phyloP scores from a whole-genome alignment of 2,797 vertebrate species.

The Arrhamphus sclerolepis region DNA sequence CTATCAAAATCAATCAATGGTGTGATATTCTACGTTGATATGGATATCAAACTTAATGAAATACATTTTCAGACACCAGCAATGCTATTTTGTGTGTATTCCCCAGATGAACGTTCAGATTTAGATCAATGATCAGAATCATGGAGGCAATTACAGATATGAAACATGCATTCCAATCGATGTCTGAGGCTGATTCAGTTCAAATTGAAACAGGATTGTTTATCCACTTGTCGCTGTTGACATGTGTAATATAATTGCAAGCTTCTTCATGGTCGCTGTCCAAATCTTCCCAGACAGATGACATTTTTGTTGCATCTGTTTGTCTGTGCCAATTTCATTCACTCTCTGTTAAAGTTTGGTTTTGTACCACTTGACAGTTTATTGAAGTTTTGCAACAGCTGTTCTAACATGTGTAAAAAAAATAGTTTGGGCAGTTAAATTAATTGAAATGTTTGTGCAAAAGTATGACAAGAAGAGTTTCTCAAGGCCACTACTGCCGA shows the following conservation, averaged over 20 bases:
- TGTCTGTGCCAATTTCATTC: slow-evolving; percentile 69
- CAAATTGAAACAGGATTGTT: slow-evolving; percentile 65
- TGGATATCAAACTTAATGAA: slow-evolving; percentile 50
- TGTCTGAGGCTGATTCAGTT: slow-evolving; percentile 63
- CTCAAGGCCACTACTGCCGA: slow-evolving; percentile 5
- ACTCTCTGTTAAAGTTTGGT: slow-evolving; percentile 54
- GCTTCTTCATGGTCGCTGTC: slow-evolving; percentile 66
- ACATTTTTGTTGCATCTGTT: slow-evolving; percentile 64
- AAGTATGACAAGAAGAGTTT: no score
- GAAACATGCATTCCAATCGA: slow-evolving; percentile 65
- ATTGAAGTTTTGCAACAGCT: slow-evolving; percentile 67
- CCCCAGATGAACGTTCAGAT: slow-evolving; percentile 48
- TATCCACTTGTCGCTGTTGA: slow-evolving; percentile 67
- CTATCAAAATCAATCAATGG: slow-evolving; percentile 36
- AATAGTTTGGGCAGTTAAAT: background rate
- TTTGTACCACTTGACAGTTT: slow-evolving; percentile 57
- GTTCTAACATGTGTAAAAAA: slow-evolving; percentile 55
- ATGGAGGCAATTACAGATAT: slow-evolving; percentile 71
- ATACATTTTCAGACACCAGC: slow-evolving; percentile 41
- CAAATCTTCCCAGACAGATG: slow-evolving; percentile 69
- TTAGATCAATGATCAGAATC: slow-evolving; percentile 72
- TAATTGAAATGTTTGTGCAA: slow-evolving; percentile 31
- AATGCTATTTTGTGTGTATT: slow-evolving; percentile 27
- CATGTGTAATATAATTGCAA: slow-evolving; percentile 65
- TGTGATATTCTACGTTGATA: slow-evolving; percentile 30